These are phyloP conservation scores for Nemotelus pantherinus DNA, from an alignment of 2,888 invertebrate genomes.

Conservation along the genomic window DNA sequence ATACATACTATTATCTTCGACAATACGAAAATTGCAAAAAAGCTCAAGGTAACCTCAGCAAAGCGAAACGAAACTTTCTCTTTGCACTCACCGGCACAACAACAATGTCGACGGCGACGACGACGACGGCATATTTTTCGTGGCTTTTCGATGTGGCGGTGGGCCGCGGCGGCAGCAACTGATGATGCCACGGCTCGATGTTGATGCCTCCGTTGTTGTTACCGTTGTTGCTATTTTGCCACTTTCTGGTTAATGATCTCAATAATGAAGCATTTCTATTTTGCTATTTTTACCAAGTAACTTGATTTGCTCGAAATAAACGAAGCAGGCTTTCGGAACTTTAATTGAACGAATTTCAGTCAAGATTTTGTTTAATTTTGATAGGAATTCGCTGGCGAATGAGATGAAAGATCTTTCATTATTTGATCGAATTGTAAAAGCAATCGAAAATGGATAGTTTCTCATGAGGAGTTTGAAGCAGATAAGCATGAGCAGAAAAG, in stretches of 20 bases:
- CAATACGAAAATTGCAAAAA: constrained; percentile 32
- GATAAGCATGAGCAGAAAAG: no score
- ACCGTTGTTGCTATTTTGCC: constrained; percentile 16
- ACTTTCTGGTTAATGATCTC: constrained; percentile 41
- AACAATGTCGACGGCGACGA: no score
- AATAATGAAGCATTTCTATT: constrained; percentile 27
- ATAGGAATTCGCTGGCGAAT: no score
- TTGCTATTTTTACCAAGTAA: constrained; percentile 13
- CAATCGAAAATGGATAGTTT: no score
- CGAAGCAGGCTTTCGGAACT: no score
- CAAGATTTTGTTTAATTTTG: not conserved
- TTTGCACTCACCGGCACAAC: not conserved
- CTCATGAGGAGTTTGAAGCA: no score
- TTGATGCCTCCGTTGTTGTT: constrained; percentile 13
- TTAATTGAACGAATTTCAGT: no score
- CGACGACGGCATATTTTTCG: no score
- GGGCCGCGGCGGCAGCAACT: no score
- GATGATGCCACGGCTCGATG: constrained; percentile 2
- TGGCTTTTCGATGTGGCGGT: no score
- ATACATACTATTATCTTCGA: not conserved
- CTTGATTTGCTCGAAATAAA: constrained; percentile 24
- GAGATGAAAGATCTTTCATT: no score
- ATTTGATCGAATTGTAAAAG: no score
- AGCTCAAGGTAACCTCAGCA: constrained; percentile 37
- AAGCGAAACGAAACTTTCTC: constrained; percentile 35